Base-by-base conservation (phyloP, 1,140 invertebrate species). In the Nylanderia fulva region DNA sequence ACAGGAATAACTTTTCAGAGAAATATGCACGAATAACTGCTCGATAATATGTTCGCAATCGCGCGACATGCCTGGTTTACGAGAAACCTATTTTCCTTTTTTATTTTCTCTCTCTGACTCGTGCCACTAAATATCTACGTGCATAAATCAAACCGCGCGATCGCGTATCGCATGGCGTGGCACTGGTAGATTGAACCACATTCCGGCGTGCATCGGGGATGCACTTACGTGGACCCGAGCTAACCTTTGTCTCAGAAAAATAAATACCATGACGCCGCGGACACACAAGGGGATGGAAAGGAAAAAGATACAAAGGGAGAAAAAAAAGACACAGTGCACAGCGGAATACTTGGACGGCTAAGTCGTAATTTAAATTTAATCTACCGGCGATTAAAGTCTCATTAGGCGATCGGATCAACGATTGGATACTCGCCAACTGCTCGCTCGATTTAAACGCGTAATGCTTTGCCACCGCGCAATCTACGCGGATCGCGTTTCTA, bases 311-410 rank as follows among this genome's bases (percentile, higher is more conserved):
- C 21, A 48, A 56, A 18, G 9, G 7, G 18, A 63, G 58, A 58
- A 33, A 33, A 18, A 48, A 6, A 48, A 48, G 15, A 48, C 45
- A 48, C 45, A 48, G 33, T 2, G 42, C 36, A n/a, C n/a, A 24
- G 18, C 36, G 56, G 36, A 77, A 77, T 69, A 52, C 33, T 52
- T 29, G 56, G 27, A 21, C 39, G n/a, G 27, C n/a, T 56, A 58
- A 68, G 63, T 69, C 27, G 66, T 84, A 72, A 84, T 79, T 86
- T 84, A 71, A 69, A 83, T 88, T 89, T 74, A 74, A 80, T 86
- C 56, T 61, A 66, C 42, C 27, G 39, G 21, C 86, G 86, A 89
- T 89, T 89, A 89, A 84, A 84, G 54, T 74, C 72, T 88, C 74
- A 69, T 88, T 80, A 88, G 72, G 86, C 71, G 77, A 83, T 82